Percentiles rank a stretch among this genome's conserved stretches.
Conservation (phyloP, 53 echinoderm and acorn worm species). For the Actinopyga echinites region DNA sequence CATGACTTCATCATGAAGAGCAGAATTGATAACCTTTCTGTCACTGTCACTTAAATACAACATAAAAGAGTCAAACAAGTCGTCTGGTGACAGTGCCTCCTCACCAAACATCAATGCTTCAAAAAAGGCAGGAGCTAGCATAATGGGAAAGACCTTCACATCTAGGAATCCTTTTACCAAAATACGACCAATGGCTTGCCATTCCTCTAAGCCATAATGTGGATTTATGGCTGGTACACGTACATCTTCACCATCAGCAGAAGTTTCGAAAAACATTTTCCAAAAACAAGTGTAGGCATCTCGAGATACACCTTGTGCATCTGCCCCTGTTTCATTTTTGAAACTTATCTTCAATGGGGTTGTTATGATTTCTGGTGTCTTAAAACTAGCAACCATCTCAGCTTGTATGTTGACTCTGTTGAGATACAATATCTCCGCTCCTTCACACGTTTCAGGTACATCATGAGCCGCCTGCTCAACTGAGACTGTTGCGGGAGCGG, state of each 20-base stretch:
- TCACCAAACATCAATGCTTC: conserved; percentile 58
- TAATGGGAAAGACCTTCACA: conserved; percentile 49
- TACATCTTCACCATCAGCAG: conserved; percentile 45
- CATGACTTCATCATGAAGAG: conserved; percentile 30
- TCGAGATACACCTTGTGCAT: conserved; percentile 41
- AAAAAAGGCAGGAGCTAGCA: conserved; percentile 54
- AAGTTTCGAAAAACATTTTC: conserved; percentile 42
- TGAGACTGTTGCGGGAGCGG: too few relatives aligned
- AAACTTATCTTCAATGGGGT: conserved; percentile 38
- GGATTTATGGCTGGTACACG: conserved; percentile 39
- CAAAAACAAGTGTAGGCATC: conserved; percentile 55
- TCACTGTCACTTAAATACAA: conserved; percentile 47
- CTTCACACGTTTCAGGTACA: too few relatives aligned
- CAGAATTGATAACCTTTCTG: conserved; percentile 29
- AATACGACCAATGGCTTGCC: conserved; percentile 53
- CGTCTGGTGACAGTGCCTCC: conserved; percentile 36
- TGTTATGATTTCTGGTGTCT: conserved; percentile 28
- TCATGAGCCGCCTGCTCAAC: too few relatives aligned
- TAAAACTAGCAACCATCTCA: conserved; percentile 7
- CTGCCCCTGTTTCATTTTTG: conserved; percentile 44
- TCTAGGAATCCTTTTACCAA: conserved; percentile 56
- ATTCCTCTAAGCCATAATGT: conserved; percentile 52
- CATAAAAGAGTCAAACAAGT: conserved; percentile 42
- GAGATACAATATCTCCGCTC: too few relatives aligned
- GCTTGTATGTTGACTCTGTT: too few relatives aligned